Base-by-base conservation (phyloP, 2,797 vertebrate species). In the Cirrhinus mrigala region DNA sequence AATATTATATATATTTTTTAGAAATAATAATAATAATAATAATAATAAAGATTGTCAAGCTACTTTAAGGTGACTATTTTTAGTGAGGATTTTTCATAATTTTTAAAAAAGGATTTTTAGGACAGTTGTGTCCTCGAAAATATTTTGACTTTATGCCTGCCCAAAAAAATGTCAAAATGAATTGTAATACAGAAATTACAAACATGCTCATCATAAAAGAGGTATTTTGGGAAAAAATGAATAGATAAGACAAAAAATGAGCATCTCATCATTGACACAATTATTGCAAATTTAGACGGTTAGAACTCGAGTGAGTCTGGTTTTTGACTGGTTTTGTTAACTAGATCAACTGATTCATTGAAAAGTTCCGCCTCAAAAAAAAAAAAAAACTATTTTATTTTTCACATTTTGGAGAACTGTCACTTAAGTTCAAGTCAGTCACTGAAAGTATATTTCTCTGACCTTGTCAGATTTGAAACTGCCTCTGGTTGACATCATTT, bases 401-500 rank as follows among this genome's bases (percentile, higher is more conserved):
- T 46, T 9, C 10, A 46, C 44, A 46, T 10, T 68, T 68, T 69
- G 33, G 29, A 10, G 18, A 69, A 20, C 66, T 73, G 14, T 48
- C 10, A 48, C 8, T 74, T 74, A n/a, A 18, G 15, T 74, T 50
- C 4, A 50, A 27, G 18, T 18, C 14, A 74, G 15, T 73, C 46
- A 8, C 44, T 33, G 50, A 56, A 76, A 18, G 4, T 2, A 24
- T 60, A 1, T 76, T 50, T 75, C 20, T 77, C 20, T 40, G 12
- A 77, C 7, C 33, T 78, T 24, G 9, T 44, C 24, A 15, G 22
- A 24, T 44, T 60, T 24, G 44, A 58, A 44, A 78, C 54, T 46
- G 8, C 14, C 81, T 71, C 80, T 84, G 79, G 58, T 37, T 84
- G 27, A 22, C 20, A 33, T 82, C 24, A 40, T 44, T 37, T 70